phyloP scores from a whole-genome alignment of 2,797 vertebrate species.

The Acomys russatus region DNA sequence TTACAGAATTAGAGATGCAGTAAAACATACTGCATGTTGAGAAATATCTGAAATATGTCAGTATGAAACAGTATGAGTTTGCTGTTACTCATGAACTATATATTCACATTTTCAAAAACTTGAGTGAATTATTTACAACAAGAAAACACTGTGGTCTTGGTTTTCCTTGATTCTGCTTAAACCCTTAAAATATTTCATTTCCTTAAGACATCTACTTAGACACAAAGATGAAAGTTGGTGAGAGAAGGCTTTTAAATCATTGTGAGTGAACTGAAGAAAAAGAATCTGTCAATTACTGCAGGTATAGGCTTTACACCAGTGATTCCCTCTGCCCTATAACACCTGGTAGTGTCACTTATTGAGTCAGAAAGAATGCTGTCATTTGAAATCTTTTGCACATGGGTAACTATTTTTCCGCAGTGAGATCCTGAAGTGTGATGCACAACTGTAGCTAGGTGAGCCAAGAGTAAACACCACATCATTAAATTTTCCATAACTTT shows the following conservation, averaged over 20 bases:
- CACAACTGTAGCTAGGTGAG: conserved; percentile 52
- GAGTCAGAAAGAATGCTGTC: background rate
- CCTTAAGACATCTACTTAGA: background rate
- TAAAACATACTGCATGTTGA: background rate
- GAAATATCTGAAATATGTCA: background rate
- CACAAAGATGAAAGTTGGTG: background rate
- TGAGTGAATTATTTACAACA: background rate
- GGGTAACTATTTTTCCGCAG: conserved; percentile 16
- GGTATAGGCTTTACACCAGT: background rate
- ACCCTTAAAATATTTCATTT: background rate
- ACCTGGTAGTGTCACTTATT: background rate
- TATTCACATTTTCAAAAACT: background rate
- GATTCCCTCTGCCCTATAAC: background rate
- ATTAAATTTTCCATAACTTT: conserved; percentile 25
- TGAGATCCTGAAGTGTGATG: conserved; percentile 30
- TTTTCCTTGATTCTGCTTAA: conserved; percentile 24
- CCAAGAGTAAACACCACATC: background rate
- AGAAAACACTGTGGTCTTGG: background rate
- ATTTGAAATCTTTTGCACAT: conserved; percentile 34
- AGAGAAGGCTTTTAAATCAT: background rate
- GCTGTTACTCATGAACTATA: background rate
- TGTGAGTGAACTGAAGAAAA: background rate
- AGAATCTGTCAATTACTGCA: background rate
- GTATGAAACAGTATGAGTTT: background rate
- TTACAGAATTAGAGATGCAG: background rate